A percentile compares a stretch with the other conserved stretches of the same genome.
These are phyloP conservation scores for Rotaria macrura DNA, from an alignment of 2,888 invertebrate genomes.

Conservation along the genomic window DNA sequence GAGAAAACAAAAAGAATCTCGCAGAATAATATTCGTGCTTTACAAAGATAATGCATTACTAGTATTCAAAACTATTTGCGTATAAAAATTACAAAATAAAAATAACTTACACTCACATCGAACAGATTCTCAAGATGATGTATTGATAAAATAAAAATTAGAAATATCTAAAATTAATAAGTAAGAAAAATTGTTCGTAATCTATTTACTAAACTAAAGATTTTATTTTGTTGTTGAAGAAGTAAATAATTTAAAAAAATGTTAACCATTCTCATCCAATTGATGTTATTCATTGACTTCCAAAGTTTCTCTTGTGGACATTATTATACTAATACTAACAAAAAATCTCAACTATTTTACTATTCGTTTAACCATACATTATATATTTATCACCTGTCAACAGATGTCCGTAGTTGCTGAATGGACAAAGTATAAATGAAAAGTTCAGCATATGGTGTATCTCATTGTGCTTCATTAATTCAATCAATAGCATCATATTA, in stretches of 20 bases:
- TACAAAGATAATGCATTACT: no score
- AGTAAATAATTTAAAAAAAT: no score
- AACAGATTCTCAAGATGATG: background rate
- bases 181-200: background rate
- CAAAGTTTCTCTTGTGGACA: background rate
- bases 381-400: background rate
- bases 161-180: background rate
- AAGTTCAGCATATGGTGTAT: no score
- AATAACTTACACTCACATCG: background rate
- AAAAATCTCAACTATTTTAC: background rate
- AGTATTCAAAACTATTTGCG: no score
- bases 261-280: background rate
- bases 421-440: no score
- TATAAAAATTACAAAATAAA: background rate
- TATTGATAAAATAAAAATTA: background rate
- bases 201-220: no score
- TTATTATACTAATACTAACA: background rate
- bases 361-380: background rate
- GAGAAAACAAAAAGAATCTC: no score
- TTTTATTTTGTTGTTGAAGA: no score
- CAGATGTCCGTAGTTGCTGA: background rate
- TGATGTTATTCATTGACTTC: background rate
- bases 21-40: no score
- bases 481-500: background rate
- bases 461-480: no score